Conservation (phyloP, 2,113 vertebrate genomes). For the Clarias magur region DNA sequence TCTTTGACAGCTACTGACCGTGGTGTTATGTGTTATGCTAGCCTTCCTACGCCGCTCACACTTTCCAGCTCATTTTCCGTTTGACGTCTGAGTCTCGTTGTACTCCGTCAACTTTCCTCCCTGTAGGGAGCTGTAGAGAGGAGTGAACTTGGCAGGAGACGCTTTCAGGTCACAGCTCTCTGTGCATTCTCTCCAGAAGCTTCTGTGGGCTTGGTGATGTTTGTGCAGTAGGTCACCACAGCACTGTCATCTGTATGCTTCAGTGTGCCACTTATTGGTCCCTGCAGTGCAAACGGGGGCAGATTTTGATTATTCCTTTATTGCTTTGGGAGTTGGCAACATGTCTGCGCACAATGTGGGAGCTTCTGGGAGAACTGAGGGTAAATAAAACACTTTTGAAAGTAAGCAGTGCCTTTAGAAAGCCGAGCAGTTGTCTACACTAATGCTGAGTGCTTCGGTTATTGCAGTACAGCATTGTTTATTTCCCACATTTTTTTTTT, state of each 20-base stretch:
- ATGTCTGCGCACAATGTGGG: slow-evolving; percentile 21
- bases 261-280: slow-evolving; percentile 30
- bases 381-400: slow-evolving; percentile 23
- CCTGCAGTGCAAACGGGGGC: slow-evolving; percentile 30
- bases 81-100: slow-evolving; percentile 7
- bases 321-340: slow-evolving; percentile 30
- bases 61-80: background rate
- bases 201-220: slow-evolving; percentile 45
- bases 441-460: background rate
- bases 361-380: slow-evolving; percentile 30
- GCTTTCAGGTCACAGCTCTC: slow-evolving; percentile 41
- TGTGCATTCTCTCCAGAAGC: slow-evolving; percentile 46
- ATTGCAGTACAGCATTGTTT: too few species aligned
- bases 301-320: slow-evolving; percentile 32
- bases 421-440: background rate
- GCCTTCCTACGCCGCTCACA: background rate
- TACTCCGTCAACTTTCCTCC: slow-evolving; percentile 23
- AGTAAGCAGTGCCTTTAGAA: slow-evolving; percentile 18
- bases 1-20: slow-evolving; percentile 7
- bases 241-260: slow-evolving; percentile 10
- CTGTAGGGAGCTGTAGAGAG: slow-evolving; percentile 11
- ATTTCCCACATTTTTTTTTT: background rate
- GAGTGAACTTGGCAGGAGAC: slow-evolving; percentile 31
- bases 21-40: background rate
- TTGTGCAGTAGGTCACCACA: slow-evolving; percentile 36